Evolutionary conservation across 1,140 invertebrate genomes (phyloP).

Genomic region (Kradibia gibbosae): DNA sequence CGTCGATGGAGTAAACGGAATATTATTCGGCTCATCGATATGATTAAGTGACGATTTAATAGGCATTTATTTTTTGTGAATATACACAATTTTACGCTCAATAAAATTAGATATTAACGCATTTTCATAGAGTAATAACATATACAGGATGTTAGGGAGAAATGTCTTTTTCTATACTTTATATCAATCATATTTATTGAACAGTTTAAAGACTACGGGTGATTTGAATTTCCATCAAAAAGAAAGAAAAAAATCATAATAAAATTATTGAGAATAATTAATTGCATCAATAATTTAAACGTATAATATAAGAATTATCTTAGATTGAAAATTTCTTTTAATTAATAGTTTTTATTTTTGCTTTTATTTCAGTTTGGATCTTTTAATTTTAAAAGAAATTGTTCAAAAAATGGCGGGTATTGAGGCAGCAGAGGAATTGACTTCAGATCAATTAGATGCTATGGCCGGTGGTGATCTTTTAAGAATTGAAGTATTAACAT

Average conservation of each 20-base stretch:
- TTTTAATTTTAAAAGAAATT: conserved; percentile 97
- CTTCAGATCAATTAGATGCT: conserved; percentile 94
- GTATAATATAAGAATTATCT: neutral
- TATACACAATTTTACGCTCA: neutral
- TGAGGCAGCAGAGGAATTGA: conserved; percentile 97
- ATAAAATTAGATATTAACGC: neutral
- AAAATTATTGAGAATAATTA: neutral
- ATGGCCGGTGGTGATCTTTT: conserved; percentile 97
- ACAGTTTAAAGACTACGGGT: neutral
- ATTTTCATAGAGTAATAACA: neutral
- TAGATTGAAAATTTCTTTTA: neutral
- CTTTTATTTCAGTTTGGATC: conserved; percentile 83
- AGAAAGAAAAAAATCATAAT: neutral
- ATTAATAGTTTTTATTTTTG: neutral
- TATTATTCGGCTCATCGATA: conserved; percentile 15
- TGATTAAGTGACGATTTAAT: conserved; percentile 33
- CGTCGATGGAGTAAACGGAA: conserved; percentile 31
- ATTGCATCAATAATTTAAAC: neutral
- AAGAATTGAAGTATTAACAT: conserved; percentile 84
- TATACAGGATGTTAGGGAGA: neutral
- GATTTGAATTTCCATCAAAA: conserved; percentile 3
- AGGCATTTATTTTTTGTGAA: conserved; percentile 39
- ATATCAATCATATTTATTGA: neutral
- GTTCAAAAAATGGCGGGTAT: conserved; percentile 99
- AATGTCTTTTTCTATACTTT: neutral